Evolutionary conservation across 2,888 invertebrate species (phyloP), one percentile per base, ranked within the genome.

Genomic region (Lysandra coridon): DNA sequence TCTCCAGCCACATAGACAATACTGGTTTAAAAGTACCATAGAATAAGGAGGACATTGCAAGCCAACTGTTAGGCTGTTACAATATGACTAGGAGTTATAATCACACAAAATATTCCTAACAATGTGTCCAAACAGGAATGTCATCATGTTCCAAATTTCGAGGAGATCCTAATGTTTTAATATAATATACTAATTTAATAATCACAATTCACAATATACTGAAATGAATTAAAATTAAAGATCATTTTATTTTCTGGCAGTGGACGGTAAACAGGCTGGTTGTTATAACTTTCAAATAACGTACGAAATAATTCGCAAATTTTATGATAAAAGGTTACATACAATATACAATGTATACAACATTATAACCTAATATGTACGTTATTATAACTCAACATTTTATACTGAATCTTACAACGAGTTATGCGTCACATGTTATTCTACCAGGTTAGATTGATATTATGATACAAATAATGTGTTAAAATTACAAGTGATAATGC

Each of bases 31-130:
- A 64, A 64, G 30, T 64, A 64, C 30, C 64, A 64, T 69, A 14
- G 12, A 14, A 69, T 14, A 69, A 33, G 12, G 30, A 37, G 14
- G 33, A 69, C 4, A 69, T 4, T 69, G 81, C 17, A 69, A 17
- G 14, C 12, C 64, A 23, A 23, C 23, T 23, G n/a, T 14, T 23
- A 33, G 23, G 23, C 17, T 79, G 80, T 82, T 84, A 83, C 83
- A 82, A 81, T 82, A 83, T 84, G 84, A 84, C 84, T 84, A 84
- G 84, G 81, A 80, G 80, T 80, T 81, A 81, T 78, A 82, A 83
- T 83, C 82, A 83, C 83, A 79, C 62, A 62, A 74, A 14, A 69
- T 69, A 69, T 69, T 69, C 14, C 69, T 74, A 44, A 40, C 40
- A n/a, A 74, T 74, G n/a, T 74, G 49, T 1, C 12, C 44, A 75